A percentile compares a stretch with the other conserved stretches of the same genome.
Conservation (phyloP, 1,140 invertebrate species). For the Aporrectodea caliginosa region DNA sequence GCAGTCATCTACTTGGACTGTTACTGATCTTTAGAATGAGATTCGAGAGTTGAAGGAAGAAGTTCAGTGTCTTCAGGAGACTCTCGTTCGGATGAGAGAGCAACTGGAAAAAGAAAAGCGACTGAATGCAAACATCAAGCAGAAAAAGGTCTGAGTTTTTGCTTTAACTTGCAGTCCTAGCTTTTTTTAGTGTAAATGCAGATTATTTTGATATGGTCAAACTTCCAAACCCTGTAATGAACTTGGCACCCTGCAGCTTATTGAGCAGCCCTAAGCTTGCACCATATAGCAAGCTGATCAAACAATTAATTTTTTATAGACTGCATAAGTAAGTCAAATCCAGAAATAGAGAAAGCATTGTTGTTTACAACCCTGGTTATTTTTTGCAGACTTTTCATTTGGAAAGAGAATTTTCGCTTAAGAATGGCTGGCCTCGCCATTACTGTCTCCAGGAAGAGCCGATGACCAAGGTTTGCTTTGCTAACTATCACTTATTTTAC, state of each 20-base stretch:
- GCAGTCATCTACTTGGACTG: too few relatives aligned
- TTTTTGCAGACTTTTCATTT: background rate
- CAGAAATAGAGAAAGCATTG: too few relatives aligned
- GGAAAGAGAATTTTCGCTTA: background rate
- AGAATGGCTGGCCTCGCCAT: background rate
- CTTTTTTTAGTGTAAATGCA: background rate
- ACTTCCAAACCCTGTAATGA: background rate
- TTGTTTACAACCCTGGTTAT: too few relatives aligned
- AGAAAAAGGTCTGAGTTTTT: background rate
- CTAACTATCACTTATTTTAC: background rate
- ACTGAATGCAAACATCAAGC: background rate
- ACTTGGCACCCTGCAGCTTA: background rate
- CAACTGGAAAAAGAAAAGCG: background rate
- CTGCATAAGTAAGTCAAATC: too few relatives aligned
- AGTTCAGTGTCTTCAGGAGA: background rate
- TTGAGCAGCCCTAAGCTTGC: too few relatives aligned
- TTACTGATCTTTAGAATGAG: background rate
- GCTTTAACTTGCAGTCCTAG: background rate
- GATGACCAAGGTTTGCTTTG: background rate
- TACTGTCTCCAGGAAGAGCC: background rate
- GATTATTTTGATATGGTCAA: background rate
- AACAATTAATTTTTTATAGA: background rate
- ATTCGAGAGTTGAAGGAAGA: background rate
- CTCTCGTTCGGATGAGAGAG: background rate
- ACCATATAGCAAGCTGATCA: background rate